Base-by-base conservation (phyloP, 2,888 invertebrate genomes). In the Lithophane socia region DNA sequence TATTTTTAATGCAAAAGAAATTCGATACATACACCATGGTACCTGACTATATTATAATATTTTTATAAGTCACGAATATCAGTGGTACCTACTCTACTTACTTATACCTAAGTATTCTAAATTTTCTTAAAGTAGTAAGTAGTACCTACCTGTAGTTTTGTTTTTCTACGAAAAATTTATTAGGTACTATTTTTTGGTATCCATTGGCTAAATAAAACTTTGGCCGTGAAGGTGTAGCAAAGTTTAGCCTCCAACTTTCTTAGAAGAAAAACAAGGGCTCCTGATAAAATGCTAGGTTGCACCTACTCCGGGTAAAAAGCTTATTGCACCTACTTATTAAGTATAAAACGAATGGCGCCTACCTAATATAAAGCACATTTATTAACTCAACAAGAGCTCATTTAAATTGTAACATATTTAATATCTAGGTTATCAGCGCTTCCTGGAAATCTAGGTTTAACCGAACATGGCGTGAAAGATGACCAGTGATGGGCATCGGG, bases 1-100 rank as follows among this genome's bases (percentile, higher is more conserved):
- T 52, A 80, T 91, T 90, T 91, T 29, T 87, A 85, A 90, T 90
- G 91, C 86, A 90, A 79, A 79, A 77, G 16, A 66, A 77, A 81
- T 84, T 77, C 75, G 66, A 74, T 82, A 76, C 74, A 82, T 71
- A 54, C 7, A 3, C n/a, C n/a, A 5, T 58, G 52, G 8, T 29
- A n/a, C 9, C 3, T 21, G 88, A 83, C 87, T 84, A 88, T 2
- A 9, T 56, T 56, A 56, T 86, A 83, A 82, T 71, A 77, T 90
- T 90, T 91, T 88, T 85, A 90, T 89, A 90, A 42, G 1, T 37
- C 9, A 24, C 16, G n/a, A 18, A 60, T 44, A 29, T 58, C 29
- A 1, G 29, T 60, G 24, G 2, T 37, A 37, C 37, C 4, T 37
- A 5, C 37, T 37, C 4, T 37, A 37, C 37, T 37, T 37, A 5